phyloP scores from a whole-genome alignment of 2,113 vertebrate species.

The Morone chrysops region DNA sequence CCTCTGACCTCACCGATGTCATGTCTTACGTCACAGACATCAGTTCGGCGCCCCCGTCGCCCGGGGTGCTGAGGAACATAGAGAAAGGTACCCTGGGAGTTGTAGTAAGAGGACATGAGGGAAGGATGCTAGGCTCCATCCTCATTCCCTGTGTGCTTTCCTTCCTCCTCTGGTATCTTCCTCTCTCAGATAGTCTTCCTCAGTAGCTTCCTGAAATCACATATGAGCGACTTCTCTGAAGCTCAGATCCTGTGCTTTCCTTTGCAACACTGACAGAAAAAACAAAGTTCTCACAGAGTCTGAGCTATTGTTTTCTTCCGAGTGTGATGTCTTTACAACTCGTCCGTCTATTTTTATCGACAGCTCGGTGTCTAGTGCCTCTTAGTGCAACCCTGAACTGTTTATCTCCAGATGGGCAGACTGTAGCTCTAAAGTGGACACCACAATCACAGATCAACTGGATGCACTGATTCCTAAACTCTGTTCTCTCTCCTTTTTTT shows the following conservation, averaged over 20 bases:
- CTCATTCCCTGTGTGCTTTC: conserved; percentile 45
- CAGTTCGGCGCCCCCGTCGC: conserved; percentile 73
- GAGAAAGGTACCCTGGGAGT: conserved; percentile 88
- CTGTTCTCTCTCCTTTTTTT: not conserved
- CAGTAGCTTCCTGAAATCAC: conserved; percentile 9
- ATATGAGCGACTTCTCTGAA: not conserved
- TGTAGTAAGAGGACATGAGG: conserved; percentile 60
- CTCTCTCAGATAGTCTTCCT: conserved; percentile 40
- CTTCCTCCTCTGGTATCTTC: conserved; percentile 32
- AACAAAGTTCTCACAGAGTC: conserved; percentile 24
- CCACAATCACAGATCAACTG: not conserved
- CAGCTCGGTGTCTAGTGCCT: conserved; percentile 1
- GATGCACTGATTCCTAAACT: not conserved
- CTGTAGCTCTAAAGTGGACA: not conserved
- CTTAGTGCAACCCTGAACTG: conserved; percentile 7
- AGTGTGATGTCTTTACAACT: conserved; percentile 25
- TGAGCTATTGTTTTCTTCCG: conserved; percentile 12
- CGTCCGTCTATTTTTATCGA: not conserved
- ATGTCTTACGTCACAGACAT: conserved; percentile 62
- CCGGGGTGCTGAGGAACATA: conserved; percentile 85
- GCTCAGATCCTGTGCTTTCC: conserved; percentile 5
- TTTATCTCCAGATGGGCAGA: not conserved
- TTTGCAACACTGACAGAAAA: not conserved
- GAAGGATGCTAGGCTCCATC: conserved; percentile 35
- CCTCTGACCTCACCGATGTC: conserved; percentile 65